These are phyloP conservation scores for Porites divaricata DNA, from an alignment of 92 coral and sea anemone species.

Conservation along the genomic window DNA sequence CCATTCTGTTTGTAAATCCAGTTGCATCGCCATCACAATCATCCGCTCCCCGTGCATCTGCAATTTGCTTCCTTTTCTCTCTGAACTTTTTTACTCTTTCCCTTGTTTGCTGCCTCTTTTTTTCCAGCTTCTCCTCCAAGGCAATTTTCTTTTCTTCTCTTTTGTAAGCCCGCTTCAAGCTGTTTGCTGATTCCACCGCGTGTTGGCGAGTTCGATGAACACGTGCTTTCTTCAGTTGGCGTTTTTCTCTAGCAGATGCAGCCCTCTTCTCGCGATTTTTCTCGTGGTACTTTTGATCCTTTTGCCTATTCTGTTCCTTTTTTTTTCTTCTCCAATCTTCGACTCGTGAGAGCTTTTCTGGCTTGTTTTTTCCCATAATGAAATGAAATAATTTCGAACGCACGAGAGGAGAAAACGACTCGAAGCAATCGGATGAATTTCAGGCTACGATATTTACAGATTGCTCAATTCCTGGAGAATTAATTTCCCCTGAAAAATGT, in stretches of 20 bases:
- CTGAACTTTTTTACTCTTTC: not conserved
- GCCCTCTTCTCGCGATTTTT: not conserved
- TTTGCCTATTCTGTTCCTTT: not conserved
- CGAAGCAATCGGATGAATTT: no score
- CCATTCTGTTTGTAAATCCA: not conserved
- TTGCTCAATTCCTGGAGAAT: slow-evolving; percentile 35
- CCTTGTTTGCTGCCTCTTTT: not conserved
- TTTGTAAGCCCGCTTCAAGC: not conserved
- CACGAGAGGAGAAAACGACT: slow-evolving; percentile 7
- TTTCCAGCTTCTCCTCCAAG: not conserved
- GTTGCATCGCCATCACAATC: not conserved
- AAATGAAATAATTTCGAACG: no score
- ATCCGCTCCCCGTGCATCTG: not conserved
- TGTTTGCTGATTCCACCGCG: not conserved
- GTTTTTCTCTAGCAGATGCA: not conserved
- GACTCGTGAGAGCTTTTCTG: slow-evolving; percentile 21
- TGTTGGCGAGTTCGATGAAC: not conserved
- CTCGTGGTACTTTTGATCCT: no score
- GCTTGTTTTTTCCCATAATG: not conserved
- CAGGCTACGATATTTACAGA: slow-evolving; percentile 44
- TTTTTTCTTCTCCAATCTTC: slow-evolving; percentile 15
- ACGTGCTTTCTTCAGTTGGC: not conserved
- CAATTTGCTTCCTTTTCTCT: not conserved
- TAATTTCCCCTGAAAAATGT: slow-evolving; percentile 5
- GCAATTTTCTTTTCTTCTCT: not conserved